A percentile compares a stretch with the other conserved stretches of the same genome.
phyloP scores from a whole-genome alignment of 2,113 vertebrate genomes.

The Erpornis zantholeuca region DNA sequence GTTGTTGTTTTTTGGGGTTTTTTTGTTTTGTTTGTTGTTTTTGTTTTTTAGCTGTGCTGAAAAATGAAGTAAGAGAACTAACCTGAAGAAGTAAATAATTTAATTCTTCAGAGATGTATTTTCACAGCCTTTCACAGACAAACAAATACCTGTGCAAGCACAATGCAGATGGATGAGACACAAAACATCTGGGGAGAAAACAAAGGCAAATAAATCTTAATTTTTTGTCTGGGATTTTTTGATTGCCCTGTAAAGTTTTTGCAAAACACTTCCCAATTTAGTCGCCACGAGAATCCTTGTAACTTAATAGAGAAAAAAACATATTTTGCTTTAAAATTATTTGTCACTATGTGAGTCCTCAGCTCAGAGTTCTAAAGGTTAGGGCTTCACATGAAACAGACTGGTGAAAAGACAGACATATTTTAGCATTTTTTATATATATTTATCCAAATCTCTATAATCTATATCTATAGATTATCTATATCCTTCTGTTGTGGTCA shows the following conservation, averaged over 20 bases:
- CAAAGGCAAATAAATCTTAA: not conserved
- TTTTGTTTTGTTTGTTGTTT: too few relatives aligned
- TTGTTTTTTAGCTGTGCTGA: not conserved
- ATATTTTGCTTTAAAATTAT: not conserved
- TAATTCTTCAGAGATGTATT: not conserved
- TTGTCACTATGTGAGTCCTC: not conserved
- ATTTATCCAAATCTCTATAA: not conserved
- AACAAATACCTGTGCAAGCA: not conserved
- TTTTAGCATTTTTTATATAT: not conserved
- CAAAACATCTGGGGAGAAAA: not conserved
- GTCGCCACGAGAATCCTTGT: fast-evolving
- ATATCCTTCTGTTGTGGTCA: not conserved
- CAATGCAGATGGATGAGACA: not conserved
- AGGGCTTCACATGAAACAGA: not conserved
- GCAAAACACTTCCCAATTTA: not conserved
- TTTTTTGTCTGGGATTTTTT: not conserved
- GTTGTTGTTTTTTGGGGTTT: too few relatives aligned
- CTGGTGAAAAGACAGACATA: not conserved
- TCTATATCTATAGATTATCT: not conserved
- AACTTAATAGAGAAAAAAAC: not conserved
- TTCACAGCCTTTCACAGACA: not conserved
- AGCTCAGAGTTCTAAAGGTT: not conserved
- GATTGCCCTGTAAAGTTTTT: not conserved
- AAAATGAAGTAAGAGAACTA: not conserved
- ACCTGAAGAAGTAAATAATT: not conserved